phyloP scores from a whole-genome alignment of 2,113 vertebrate species.

The Tympanuchus pallidicinctus region DNA sequence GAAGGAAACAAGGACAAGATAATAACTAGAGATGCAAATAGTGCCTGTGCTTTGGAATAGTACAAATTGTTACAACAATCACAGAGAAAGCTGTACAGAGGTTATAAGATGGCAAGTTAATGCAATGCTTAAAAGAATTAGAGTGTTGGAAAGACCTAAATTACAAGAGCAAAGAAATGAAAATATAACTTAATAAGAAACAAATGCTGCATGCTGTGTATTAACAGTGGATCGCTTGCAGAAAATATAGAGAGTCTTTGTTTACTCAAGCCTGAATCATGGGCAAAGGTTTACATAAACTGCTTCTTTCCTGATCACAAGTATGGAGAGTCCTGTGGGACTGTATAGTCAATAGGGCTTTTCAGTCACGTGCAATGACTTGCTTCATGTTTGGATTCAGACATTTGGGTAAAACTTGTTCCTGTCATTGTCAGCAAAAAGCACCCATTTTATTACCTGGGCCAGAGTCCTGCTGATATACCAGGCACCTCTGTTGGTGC shows the following conservation, averaged over 20 bases:
- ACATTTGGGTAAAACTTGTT: background rate
- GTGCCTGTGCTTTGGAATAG: slow-evolving; percentile 58
- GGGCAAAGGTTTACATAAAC: slow-evolving; percentile 37
- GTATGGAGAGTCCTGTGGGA: background rate
- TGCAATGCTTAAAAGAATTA: background rate
- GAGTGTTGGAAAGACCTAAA: slow-evolving; percentile 10
- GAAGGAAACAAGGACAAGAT: slow-evolving; percentile 79
- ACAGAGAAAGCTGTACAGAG: slow-evolving; percentile 64
- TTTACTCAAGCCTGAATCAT: slow-evolving; percentile 8
- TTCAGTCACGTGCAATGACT: background rate
- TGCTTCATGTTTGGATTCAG: background rate
- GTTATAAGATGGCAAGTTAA: slow-evolving; percentile 64
- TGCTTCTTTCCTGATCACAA: slow-evolving; percentile 27
- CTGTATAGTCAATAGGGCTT: background rate
- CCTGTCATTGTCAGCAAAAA: background rate
- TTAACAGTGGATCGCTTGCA: slow-evolving; percentile 36
- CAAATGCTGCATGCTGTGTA: slow-evolving; percentile 45
- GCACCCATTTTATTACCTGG: background rate
- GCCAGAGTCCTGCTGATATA: background rate
- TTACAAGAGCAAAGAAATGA: slow-evolving; percentile 48
- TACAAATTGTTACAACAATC: slow-evolving; percentile 63
- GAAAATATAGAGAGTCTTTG: slow-evolving; percentile 39
- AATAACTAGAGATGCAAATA: slow-evolving; percentile 74
- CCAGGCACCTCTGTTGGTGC: background rate
- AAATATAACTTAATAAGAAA: slow-evolving; percentile 33